Evolutionary conservation across 2,888 invertebrate genomes (phyloP).

Genomic region (Nasonovia ribisnigri): DNA sequence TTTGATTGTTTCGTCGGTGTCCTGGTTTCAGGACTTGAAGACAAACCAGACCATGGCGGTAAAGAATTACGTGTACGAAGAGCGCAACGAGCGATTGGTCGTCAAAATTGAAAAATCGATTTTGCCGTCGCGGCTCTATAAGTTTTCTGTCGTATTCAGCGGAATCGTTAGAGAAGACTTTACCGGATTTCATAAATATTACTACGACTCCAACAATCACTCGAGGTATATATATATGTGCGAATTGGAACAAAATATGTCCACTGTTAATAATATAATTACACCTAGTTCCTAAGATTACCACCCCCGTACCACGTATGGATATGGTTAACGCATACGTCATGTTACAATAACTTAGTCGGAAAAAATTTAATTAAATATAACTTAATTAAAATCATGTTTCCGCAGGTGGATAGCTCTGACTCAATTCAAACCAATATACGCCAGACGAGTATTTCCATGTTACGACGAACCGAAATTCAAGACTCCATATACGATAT

Average conservation of each 20-base stretch:
- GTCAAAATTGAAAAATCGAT: neutral
- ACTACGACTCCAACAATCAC: constrained; percentile 13
- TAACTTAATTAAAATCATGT: neutral
- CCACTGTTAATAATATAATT: neutral
- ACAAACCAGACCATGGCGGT: neutral
- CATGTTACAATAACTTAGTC: neutral
- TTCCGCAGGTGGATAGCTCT: constrained; percentile 79
- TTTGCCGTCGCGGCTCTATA: constrained; percentile 15
- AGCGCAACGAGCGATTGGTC: neutral
- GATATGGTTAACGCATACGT: neutral
- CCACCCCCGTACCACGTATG: neutral
- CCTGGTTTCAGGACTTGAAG: neutral
- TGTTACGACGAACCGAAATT: constrained; percentile 89
- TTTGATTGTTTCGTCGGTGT: constrained; percentile 13
- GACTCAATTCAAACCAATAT: constrained; percentile 85
- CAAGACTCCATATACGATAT: constrained; percentile 82
- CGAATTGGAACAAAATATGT: too few species aligned
- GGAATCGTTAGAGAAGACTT: constrained; percentile 60
- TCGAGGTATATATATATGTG: neutral
- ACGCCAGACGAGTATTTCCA: constrained; percentile 86
- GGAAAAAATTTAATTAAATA: neutral
- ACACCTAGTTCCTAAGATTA: neutral
- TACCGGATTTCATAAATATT: constrained; percentile 64
- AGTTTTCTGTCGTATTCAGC: constrained; percentile 50
- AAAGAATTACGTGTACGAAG: neutral